Evolutionary conservation across 2,888 invertebrate genomes (phyloP).

Genomic region (Hofmannophila pseudospretella): DNA sequence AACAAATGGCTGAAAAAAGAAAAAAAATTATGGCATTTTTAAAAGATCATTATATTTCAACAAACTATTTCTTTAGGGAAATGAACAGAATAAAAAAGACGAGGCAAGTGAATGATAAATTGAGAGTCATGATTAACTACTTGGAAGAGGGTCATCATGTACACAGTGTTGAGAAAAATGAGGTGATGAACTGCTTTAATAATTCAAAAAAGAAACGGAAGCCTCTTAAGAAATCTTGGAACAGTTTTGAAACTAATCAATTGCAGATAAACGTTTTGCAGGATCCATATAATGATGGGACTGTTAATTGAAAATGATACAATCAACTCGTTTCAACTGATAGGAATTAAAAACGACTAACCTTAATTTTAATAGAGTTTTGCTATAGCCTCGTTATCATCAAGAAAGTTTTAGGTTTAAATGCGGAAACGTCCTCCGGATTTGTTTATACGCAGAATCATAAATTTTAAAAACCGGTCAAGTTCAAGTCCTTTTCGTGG

Average conservation of each 20-base stretch:
- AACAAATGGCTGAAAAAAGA: conserved; percentile 16
- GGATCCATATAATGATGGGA: conserved; percentile 19
- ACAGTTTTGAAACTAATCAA: conserved; percentile 22
- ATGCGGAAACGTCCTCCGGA: no score
- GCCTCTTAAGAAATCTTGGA: conserved; percentile 4
- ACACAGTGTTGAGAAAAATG: conserved; percentile 9
- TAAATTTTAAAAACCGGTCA: no score
- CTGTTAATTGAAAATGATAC: background rate
- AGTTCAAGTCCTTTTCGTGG: no score
- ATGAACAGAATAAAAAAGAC: conserved; percentile 29
- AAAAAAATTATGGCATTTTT: conserved; percentile 26
- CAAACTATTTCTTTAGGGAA: conserved; percentile 37
- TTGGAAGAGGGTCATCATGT: conserved; percentile 21
- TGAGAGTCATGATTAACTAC: conserved; percentile 33
- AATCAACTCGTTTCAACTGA: no score
- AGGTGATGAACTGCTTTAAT: conserved; percentile 22
- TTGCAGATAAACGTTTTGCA: conserved; percentile 25
- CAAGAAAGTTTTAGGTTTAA: no score
- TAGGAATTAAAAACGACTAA: no score
- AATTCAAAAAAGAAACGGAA: background rate
- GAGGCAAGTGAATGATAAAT: conserved; percentile 22
- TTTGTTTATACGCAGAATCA: no score
- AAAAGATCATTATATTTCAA: conserved; percentile 17
- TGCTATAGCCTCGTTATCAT: no score
- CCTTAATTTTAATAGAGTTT: no score